Base-by-base conservation (phyloP, 2,797 vertebrate species). In the Channallabes apus region DNA sequence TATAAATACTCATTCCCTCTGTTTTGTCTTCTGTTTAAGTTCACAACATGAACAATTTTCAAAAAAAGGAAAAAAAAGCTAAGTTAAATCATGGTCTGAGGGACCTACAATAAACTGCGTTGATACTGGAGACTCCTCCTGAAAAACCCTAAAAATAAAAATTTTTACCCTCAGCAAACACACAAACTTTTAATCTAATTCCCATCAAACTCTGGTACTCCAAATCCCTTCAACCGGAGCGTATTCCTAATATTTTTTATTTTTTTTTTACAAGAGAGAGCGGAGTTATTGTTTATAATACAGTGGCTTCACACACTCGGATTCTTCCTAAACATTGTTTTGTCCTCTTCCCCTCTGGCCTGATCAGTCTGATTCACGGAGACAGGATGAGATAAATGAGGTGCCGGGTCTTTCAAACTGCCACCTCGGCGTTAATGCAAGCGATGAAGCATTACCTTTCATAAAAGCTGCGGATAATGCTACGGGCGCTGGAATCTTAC, bases 371-470 rank as follows among this genome's bases (percentile, higher is more conserved):
- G 64, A 86, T 84, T 84, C 72, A 82, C 71, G 14, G 38, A 69
- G 68, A 83, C 62, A 87, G 54, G 79, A 65, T 18, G 75, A 86
- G 79, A 86, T 79, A 88, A 84, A 88, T 27, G 75, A 84, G 46
- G 65, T 83, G 85, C 71, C 35, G 80, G 56, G 65, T 35, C 56
- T 76, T 83, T 83, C 80, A 80, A 85, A 65, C 24, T 78, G 72
- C 69, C 51, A 85, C 82, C 85, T 80, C 58, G 67, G 82, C 84
- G 62, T 56, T 84, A 80, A 86, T 80, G 87, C 82, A 78, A 72
- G 78, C 82, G 51, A 75, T 84, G 87, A 87, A 88, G 84, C 67
- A 82, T 75, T 79, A 82, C 65, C 85, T 87, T 84, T 86, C 58
- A 88, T 51, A 73, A 81, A 81, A 80, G 82, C 46, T 3, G 20